Evolutionary conservation across 2,888 invertebrate species (phyloP), one percentile per base, ranked within the genome.

Genomic region (Drosophila peninsularis): DNA sequence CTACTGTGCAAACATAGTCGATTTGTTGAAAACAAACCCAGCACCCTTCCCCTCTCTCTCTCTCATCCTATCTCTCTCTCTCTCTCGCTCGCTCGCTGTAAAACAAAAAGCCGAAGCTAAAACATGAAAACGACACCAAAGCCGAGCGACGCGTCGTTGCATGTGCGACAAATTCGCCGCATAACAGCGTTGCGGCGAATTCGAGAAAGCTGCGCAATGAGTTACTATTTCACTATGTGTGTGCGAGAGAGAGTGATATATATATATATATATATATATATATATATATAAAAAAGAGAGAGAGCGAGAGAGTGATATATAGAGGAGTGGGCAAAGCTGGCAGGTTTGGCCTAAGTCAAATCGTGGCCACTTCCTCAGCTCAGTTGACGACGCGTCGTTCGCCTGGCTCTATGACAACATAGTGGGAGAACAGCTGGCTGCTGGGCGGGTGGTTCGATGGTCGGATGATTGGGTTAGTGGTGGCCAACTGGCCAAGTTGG

Each of bases 141-240:
- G 27, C 54, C 56, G 66, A 75, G 50, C 58, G 63, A 57, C 71
- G 36, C 62, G 63, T 60, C 71, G 39, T 54, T 68, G 61, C 68
- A 58, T 75, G 56, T 45, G 47, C 60, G 74, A 55, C 49, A 32
- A 76, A 61, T 80, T 80, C 76, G 82, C 79, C 65, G n/a, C 19
- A 52, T 64, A 71, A 49, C 53, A 61, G 32, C 62, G 71, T 62
- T 83, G 71, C 82, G 82, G 82, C 82, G 82, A 82, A 82, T 82
- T 86, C 63, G 53, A 32, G 36, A 71, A 62, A 71, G 71, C 67
- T 74, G 65, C 58, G 57, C 61, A 39, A 37, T 45, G 10, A 34
- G 42, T 45, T 19, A 11, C 52, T 24, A 27, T 44, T 14, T 24
- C 14, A 7, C 14, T 24, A 24, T 14, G 7, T 11, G 45, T 13